Evolutionary conservation across 2,888 invertebrate species (phyloP).

Genomic region (Leptinotarsa peninsularis): DNA sequence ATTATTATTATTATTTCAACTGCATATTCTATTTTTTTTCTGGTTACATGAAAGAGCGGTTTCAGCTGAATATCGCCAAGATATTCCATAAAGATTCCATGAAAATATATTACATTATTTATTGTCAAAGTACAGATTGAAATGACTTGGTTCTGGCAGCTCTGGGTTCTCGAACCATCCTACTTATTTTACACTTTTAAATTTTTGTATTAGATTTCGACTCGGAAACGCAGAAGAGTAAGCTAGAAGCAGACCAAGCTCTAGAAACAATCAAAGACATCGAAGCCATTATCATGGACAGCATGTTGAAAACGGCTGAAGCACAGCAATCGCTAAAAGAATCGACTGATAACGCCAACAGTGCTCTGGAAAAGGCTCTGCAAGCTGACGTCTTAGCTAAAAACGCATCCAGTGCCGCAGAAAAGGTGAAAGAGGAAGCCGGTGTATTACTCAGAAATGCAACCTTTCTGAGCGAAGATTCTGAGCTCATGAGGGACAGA

Average conservation of each 20-base stretch:
- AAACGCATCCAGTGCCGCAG: conserved; percentile 84
- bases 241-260: conserved; percentile 83
- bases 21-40: too few relatives aligned
- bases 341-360: conserved; percentile 83
- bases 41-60: too few relatives aligned
- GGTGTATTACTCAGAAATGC: conserved; percentile 82
- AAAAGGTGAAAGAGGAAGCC: conserved; percentile 81
- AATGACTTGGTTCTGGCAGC: too few relatives aligned
- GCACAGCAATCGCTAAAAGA: conserved; percentile 79
- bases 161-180: not conserved
- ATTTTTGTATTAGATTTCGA: conserved; percentile 78
- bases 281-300: conserved; percentile 76
- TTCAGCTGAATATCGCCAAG: too few relatives aligned
- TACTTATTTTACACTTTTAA: not conserved
- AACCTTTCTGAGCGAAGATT: conserved; percentile 80
- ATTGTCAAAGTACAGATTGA: too few relatives aligned
- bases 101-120: too few relatives aligned
- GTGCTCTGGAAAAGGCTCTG: conserved; percentile 78
- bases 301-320: conserved; percentile 76
- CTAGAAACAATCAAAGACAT: conserved; percentile 83
- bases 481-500: conserved; percentile 76
- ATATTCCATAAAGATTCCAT: too few relatives aligned
- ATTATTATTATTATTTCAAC: too few relatives aligned
- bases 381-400: conserved; percentile 82
- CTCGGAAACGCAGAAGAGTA: conserved; percentile 87